Evolutionary conservation across 2,797 vertebrate species (phyloP), one percentile per base, ranked within the genome.

Genomic region (Philypnodon macrostomus): DNA sequence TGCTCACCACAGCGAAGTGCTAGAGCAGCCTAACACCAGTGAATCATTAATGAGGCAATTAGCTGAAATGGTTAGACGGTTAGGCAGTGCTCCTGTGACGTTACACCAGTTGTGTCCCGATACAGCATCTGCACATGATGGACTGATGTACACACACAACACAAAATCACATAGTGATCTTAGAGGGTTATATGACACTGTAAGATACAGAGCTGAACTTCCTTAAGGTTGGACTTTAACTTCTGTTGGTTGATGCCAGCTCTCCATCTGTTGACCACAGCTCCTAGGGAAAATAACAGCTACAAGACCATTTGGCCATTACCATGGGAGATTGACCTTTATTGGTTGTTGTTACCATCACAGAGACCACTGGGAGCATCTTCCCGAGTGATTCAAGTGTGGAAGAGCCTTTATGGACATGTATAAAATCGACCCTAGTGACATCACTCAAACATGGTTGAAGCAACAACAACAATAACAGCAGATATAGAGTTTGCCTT

Each of bases 1-100:
- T 90, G 86, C 87, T 90, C 84, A 83, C 87, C 81, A 79, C 85
- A 86, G 84, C 80, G 84, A 88, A 88, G 88, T 87, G 89, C 86
- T 86, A 63, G 83, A 87, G 88, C 85, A 85, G 87, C 77, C 85
- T 87, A 85, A 80, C 77, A 80, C 80, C 86, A 48, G 85, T 90
- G 86, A 91, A 90, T 91, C 88, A 89, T 91, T 90, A 89, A 91
- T 90, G 86, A 89, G 86, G 84, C 88, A 89, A 90, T 90, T 90
- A 89, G 85, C 83, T 87, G 86, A 88, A 89, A 89, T 83, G 77
- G 85, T 89, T 87, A 88, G 87, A 89, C 78, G 50, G 84, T 84
- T 83, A 81, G 77, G 75, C 84, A 74, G 63, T 73, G 71, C 76
- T 84, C 70, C 70, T 83, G 73, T 80, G 79, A 89, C 49, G 77